Evolutionary conservation across 1,140 invertebrate genomes (phyloP).

Genomic region (honey bee (Apis mellifera)): Amel_HAv3.1 CM009940.2:7630001-7630500

Average conservation of each 20-base stretch:
- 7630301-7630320: constrained; percentile 61
- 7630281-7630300: constrained; percentile 65
- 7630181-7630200: constrained; percentile 21
- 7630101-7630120: neutral
- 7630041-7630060: neutral
- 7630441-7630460: neutral
- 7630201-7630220: constrained; percentile 42
- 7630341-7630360: constrained; percentile 68
- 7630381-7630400: constrained; percentile 66
- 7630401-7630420: constrained; percentile 64
- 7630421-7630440: constrained; percentile 45
- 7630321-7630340: constrained; percentile 58
- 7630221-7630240: constrained; percentile 47
- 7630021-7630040: too few relatives aligned
- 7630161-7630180: neutral
- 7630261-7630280: constrained; percentile 57
- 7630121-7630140: neutral
- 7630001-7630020: too few relatives aligned
- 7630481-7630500: neutral
- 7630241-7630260: constrained; percentile 53
- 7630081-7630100: neutral
- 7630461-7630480: constrained; percentile 30
- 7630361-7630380: constrained; percentile 68
- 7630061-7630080: neutral
- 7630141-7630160: neutral